A percentile compares a stretch with the other conserved stretches of the same genome.
These are phyloP conservation scores for Portevinia maculata DNA, from an alignment of 2,888 invertebrate genomes.

Conservation along the genomic window DNA sequence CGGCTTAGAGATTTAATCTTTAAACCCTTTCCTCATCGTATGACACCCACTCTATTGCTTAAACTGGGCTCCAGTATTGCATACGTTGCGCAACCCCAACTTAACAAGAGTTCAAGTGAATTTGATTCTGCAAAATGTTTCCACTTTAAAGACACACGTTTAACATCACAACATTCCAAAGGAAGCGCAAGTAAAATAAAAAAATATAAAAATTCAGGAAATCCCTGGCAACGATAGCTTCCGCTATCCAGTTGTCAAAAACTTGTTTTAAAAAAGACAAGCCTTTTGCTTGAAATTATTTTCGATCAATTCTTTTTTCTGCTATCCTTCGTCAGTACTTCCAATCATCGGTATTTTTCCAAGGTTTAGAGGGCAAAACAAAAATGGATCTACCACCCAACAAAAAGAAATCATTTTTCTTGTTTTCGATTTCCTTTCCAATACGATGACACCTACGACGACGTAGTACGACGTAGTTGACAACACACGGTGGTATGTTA, in stretches of 20 bases:
- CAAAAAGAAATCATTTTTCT: slow-evolving; percentile 27
- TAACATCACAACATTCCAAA: background rate
- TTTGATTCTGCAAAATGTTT: slow-evolving; percentile 19
- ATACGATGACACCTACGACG: slow-evolving; percentile 26
- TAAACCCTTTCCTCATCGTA: slow-evolving; percentile 30
- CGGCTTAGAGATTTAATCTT: slow-evolving; percentile 11
- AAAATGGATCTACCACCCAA: slow-evolving; percentile 3
- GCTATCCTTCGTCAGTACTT: slow-evolving; percentile 19
- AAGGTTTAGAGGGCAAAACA: slow-evolving; percentile 17
- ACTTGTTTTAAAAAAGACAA: slow-evolving; percentile 44
- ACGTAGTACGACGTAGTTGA: slow-evolving; percentile 17
- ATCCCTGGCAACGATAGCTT: slow-evolving; percentile 55
- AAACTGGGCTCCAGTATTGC: slow-evolving; percentile 24
- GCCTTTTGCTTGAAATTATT: slow-evolving; percentile 50
- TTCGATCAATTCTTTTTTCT: background rate
- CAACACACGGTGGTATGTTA: slow-evolving; percentile 24
- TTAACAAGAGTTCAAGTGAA: slow-evolving; percentile 20
- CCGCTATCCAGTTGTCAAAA: slow-evolving; percentile 58
- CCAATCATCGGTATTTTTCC: slow-evolving; percentile 56
- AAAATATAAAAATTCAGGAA: slow-evolving; percentile 23
- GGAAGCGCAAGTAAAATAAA: slow-evolving; percentile 4
- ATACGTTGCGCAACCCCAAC: slow-evolving; percentile 1
- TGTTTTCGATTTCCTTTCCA: slow-evolving; percentile 58
- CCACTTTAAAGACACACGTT: background rate
- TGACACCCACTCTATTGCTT: slow-evolving; percentile 23